Evolutionary conservation across 2,797 vertebrate species (phyloP).

Genomic region (Chelidonichthys spinosus): DNA sequence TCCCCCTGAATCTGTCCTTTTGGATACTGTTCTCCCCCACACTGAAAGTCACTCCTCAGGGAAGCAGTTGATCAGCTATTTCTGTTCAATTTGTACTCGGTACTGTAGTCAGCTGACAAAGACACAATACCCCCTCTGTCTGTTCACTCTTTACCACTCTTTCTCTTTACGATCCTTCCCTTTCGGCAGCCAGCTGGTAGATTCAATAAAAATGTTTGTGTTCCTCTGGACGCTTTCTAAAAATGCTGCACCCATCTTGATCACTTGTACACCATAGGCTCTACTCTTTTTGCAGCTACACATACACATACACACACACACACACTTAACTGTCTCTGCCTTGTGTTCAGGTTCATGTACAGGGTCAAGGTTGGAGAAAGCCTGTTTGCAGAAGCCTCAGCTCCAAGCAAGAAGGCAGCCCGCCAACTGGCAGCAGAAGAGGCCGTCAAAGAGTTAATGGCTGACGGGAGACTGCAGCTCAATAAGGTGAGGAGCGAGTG

Average conservation of each 20-base stretch:
- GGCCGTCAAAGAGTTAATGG: slow-evolving; percentile 91
- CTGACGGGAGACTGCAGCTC: slow-evolving; percentile 84
- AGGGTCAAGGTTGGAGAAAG: slow-evolving; percentile 91
- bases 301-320: slow-evolving; percentile 2
- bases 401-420: slow-evolving; percentile 95
- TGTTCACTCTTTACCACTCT: not conserved
- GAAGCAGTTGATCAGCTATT: slow-evolving; percentile 39
- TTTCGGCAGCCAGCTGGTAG: not conserved
- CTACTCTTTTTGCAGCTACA: not conserved
- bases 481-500: slow-evolving; percentile 81
- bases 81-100: slow-evolving; percentile 38
- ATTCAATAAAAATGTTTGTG: slow-evolving; percentile 21
- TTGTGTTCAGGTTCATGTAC: slow-evolving; percentile 90
- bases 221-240: not conserved
- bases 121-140: slow-evolving; percentile 51
- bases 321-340: slow-evolving; percentile 10
- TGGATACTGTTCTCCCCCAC: slow-evolving; percentile 3
- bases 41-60: not conserved
- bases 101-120: slow-evolving; percentile 59
- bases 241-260: slow-evolving; percentile 11
- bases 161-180: slow-evolving; percentile 4
- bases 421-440: slow-evolving; percentile 96
- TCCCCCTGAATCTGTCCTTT: slow-evolving; percentile 24
- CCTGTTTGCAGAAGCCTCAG: slow-evolving; percentile 89
- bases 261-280: not conserved